Evolutionary conservation across 1,140 invertebrate genomes (phyloP).

Genomic region (Reticulitermes speratus): DNA sequence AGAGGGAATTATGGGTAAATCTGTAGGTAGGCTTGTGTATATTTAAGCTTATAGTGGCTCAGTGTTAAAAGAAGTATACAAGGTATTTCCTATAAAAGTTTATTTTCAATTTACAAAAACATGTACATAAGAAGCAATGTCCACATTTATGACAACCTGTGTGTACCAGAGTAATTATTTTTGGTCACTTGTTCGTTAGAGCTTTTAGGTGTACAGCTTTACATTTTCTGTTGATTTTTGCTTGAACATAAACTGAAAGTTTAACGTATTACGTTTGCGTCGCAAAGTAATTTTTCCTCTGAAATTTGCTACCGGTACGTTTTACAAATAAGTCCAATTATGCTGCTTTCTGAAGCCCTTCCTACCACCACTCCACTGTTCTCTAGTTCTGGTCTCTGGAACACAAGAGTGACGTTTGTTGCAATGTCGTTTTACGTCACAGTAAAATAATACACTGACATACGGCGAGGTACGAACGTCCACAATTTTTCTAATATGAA

Average conservation of each 20-base stretch:
- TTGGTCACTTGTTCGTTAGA: conserved; percentile 14
- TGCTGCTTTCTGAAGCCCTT: background rate
- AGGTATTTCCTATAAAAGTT: background rate
- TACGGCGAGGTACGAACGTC: background rate
- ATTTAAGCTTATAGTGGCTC: too few species aligned
- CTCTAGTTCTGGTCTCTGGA: background rate
- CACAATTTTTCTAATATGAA: background rate
- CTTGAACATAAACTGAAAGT: background rate
- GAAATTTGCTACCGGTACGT: background rate
- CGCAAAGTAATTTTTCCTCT: background rate
- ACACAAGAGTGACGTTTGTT: background rate
- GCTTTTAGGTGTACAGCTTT: background rate
- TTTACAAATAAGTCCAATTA: conserved; percentile 9
- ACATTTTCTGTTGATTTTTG: conserved; percentile 16
- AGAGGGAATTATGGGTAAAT: too few species aligned
- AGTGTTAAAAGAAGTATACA: background rate
- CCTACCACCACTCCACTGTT: background rate
- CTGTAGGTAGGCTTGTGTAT: too few species aligned
- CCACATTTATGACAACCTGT: background rate
- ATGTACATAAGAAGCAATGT: background rate
- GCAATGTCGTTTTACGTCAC: background rate
- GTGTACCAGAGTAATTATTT: background rate
- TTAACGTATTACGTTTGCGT: background rate
- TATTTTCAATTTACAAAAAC: background rate
- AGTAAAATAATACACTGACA: too few species aligned